Evolutionary conservation across 2,888 invertebrate genomes (phyloP).

Genomic region (Eucera pruinosa): DNA sequence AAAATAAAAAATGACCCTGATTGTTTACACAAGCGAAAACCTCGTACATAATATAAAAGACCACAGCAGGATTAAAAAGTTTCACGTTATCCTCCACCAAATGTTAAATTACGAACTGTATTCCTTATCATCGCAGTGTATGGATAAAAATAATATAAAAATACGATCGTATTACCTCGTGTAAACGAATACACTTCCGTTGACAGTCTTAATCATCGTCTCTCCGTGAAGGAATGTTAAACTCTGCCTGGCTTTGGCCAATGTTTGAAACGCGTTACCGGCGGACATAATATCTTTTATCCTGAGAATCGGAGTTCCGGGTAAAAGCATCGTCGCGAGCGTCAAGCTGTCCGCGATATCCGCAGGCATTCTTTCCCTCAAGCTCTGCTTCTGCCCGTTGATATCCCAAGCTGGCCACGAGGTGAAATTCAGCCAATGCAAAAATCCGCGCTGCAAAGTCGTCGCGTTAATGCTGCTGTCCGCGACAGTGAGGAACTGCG

Average conservation of each 20-base stretch:
- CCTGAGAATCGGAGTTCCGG: constrained; percentile 89
- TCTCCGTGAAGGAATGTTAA: constrained; percentile 89
- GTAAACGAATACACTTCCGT: constrained; percentile 87
- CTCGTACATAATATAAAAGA: too few species aligned
- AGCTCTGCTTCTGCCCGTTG: constrained; percentile 69
- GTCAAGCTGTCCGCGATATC: constrained; percentile 86
- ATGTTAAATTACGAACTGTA: too few species aligned
- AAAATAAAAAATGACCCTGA: too few species aligned
- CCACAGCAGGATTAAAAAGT: too few species aligned
- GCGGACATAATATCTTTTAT: constrained; percentile 81
- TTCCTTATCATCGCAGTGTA: too few species aligned
- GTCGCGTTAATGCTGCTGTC: constrained; percentile 69
- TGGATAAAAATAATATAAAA: constrained; percentile 1
- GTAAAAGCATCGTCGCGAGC: constrained; percentile 90
- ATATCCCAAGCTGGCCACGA: constrained; percentile 86
- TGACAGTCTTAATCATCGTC: constrained; percentile 77
- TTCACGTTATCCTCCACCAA: too few species aligned
- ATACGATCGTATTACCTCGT: constrained; percentile 86
- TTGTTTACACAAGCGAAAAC: too few species aligned
- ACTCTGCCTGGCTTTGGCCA: constrained; percentile 85
- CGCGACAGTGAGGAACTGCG: constrained; percentile 73
- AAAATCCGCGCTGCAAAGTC: constrained; percentile 68
- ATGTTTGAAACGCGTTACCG: constrained; percentile 79
- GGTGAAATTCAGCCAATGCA: constrained; percentile 63
- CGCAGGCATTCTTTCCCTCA: constrained; percentile 77